A percentile compares a stretch with the other conserved stretches of the same genome.
Evolutionary conservation across 2,888 invertebrate species (phyloP).

Genomic region (Eilema caniola): DNA sequence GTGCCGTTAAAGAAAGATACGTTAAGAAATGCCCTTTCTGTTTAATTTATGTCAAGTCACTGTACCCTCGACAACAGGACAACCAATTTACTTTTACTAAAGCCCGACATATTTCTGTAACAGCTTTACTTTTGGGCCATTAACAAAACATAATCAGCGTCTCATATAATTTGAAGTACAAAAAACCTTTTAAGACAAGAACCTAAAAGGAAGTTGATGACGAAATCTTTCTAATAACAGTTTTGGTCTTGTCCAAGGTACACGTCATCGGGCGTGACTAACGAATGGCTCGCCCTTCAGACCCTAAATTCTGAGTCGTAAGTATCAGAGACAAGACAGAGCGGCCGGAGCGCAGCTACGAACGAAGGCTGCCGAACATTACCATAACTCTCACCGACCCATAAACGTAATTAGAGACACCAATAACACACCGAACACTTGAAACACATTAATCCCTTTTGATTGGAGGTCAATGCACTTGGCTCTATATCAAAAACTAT

Average conservation of each 20-base stretch:
- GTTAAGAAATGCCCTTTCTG: conserved; percentile 70
- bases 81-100: conserved; percentile 35
- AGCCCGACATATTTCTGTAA: conserved; percentile 37
- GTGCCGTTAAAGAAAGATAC: conserved; percentile 74
- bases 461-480: conserved; percentile 77
- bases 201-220: conserved; percentile 69
- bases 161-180: conserved; percentile 55
- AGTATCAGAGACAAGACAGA: conserved; percentile 80
- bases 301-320: conserved; percentile 87
- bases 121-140: conserved; percentile 44
- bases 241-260: conserved; percentile 88
- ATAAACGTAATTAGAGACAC: conserved; percentile 84
- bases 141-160: conserved; percentile 43
- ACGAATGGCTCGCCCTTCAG: conserved; percentile 87
- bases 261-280: conserved; percentile 86
- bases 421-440: conserved; percentile 79
- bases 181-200: conserved; percentile 79
- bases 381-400: conserved; percentile 81
- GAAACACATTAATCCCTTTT: conserved; percentile 81
- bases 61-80: conserved; percentile 32
- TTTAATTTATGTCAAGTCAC: conserved; percentile 64
- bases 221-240: conserved; percentile 83
- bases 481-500: conserved; percentile 70
- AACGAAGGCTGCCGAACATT: conserved; percentile 79
- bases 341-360: conserved; percentile 61